phyloP scores from a whole-genome alignment of 2,888 invertebrate species.

The Pollenia angustigena region DNA sequence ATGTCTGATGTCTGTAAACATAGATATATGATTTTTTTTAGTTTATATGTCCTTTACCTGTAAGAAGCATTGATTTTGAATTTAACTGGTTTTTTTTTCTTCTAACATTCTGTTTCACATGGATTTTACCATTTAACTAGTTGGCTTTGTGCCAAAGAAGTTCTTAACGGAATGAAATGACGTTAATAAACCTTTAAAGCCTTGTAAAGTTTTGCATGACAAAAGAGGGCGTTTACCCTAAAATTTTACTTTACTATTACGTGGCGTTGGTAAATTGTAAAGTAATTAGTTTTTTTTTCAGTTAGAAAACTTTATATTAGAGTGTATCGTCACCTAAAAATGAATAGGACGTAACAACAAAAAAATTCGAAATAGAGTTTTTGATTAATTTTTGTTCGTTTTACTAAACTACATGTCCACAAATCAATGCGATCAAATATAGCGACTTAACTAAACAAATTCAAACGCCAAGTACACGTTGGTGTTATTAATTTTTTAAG shows the following conservation, averaged over 20 bases:
- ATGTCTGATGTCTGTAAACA: slow-evolving; percentile 32
- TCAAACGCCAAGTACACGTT: too few species aligned
- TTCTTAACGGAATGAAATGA: slow-evolving; percentile 40
- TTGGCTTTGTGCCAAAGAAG: slow-evolving; percentile 55
- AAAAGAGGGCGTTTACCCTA: slow-evolving; percentile 77
- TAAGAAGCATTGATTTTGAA: slow-evolving; percentile 79
- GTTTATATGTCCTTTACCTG: slow-evolving; percentile 46
- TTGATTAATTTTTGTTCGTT: too few species aligned
- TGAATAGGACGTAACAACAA: too few species aligned
- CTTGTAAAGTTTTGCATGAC: slow-evolving; percentile 72
- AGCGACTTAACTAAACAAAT: too few species aligned
- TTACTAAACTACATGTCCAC: too few species aligned
- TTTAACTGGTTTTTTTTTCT: slow-evolving; percentile 73
- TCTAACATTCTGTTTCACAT: slow-evolving; percentile 15
- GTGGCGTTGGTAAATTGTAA: slow-evolving; percentile 79
- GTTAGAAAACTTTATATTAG: not conserved
- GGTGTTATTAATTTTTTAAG: too few species aligned
- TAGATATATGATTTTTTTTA: slow-evolving; percentile 9
- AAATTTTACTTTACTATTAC: slow-evolving; percentile 38
- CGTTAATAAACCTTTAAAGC: slow-evolving; percentile 45
- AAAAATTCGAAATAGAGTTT: too few species aligned
- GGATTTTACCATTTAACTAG: slow-evolving; percentile 52
- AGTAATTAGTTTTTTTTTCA: slow-evolving; percentile 81
- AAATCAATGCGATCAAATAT: too few species aligned
- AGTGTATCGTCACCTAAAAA: not conserved